These are phyloP conservation scores for Drosophila tripunctata DNA, from an alignment of 2,888 invertebrate genomes.

Conservation along the genomic window DNA sequence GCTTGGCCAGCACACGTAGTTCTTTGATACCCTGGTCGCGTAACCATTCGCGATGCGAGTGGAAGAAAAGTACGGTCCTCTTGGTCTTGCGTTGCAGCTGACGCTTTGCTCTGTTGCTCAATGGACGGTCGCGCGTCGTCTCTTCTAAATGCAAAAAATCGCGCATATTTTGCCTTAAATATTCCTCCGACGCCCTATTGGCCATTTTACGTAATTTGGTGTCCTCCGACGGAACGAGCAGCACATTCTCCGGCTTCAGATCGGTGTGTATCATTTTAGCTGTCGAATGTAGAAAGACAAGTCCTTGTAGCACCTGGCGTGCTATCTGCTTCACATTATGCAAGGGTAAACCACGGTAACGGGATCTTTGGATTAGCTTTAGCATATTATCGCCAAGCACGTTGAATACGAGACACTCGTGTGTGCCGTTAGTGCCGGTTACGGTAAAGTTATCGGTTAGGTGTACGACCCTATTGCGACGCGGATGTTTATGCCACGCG, in stretches of 20 bases:
- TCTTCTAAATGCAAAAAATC: constrained; percentile 86
- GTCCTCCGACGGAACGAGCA: constrained; percentile 96
- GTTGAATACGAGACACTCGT: constrained; percentile 99
- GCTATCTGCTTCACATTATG: constrained; percentile 97
- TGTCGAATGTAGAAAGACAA: constrained; percentile 97
- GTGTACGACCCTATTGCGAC: constrained; percentile 97
- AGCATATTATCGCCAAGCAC: constrained; percentile 98
- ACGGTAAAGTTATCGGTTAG: constrained; percentile 98
- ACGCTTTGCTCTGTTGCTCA: constrained; percentile 96
- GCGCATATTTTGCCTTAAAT: constrained; percentile 91
- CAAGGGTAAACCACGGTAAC: constrained; percentile 98
- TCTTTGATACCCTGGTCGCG: constrained; percentile 89
- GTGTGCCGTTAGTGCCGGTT: constrained; percentile 97
- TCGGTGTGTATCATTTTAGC: constrained; percentile 98
- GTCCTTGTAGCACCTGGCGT: constrained; percentile 96
- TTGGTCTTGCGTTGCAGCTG: constrained; percentile 86
- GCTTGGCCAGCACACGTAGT: constrained; percentile 84
- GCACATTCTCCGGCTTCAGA: constrained; percentile 97
- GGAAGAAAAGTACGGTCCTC: constrained; percentile 91
- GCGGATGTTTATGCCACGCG: constrained; percentile 95
- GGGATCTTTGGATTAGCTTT: constrained; percentile 98
- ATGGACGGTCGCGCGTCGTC: constrained; percentile 88
- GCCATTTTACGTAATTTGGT: constrained; percentile 93
- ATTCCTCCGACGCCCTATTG: constrained; percentile 95
- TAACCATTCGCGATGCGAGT: constrained; percentile 96